These are phyloP conservation scores for Nysson spinosus DNA, from an alignment of 2,888 invertebrate genomes.

Conservation along the genomic window DNA sequence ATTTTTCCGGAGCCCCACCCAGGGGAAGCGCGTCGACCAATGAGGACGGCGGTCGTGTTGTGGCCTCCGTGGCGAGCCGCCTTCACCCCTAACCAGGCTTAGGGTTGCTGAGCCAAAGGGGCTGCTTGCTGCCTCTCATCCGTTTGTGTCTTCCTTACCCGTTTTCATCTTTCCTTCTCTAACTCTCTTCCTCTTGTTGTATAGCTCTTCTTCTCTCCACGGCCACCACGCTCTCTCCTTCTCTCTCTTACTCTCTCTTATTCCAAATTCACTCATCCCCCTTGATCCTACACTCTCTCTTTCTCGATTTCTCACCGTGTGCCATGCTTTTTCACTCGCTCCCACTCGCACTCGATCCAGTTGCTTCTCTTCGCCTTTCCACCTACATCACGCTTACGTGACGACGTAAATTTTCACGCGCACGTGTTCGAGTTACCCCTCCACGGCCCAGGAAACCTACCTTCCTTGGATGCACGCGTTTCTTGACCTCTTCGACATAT, in stretches of 20 bases:
- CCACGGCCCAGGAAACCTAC: slow-evolving; percentile 13
- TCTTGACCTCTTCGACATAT: slow-evolving; percentile 39
- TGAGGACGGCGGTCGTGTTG: slow-evolving; percentile 77
- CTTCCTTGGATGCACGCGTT: slow-evolving; percentile 39
- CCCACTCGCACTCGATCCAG: slow-evolving; percentile 75
- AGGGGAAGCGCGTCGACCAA: slow-evolving; percentile 73
- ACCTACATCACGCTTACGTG: slow-evolving; percentile 50
- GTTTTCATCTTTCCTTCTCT: slow-evolving; percentile 75
- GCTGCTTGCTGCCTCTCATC: slow-evolving; percentile 58
- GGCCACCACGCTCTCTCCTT: neutral
- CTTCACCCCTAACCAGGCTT: slow-evolving; percentile 74
- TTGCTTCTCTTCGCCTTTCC: slow-evolving; percentile 43
- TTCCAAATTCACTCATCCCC: too few relatives aligned
- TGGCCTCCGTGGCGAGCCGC: slow-evolving; percentile 77
- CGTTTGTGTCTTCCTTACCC: slow-evolving; percentile 56
- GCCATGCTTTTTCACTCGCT: slow-evolving; percentile 22
- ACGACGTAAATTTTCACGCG: slow-evolving; percentile 57
- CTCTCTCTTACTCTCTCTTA: too few relatives aligned
- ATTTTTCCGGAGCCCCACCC: slow-evolving; percentile 76
- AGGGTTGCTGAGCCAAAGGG: slow-evolving; percentile 67
- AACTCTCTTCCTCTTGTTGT: slow-evolving; percentile 79
- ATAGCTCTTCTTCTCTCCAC: too few relatives aligned
- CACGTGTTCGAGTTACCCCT: slow-evolving; percentile 53
- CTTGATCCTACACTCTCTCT: too few relatives aligned
- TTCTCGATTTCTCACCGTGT: slow-evolving; percentile 75